Conservation (phyloP, 2,888 invertebrate genomes). For the Heliconius aoede region DNA sequence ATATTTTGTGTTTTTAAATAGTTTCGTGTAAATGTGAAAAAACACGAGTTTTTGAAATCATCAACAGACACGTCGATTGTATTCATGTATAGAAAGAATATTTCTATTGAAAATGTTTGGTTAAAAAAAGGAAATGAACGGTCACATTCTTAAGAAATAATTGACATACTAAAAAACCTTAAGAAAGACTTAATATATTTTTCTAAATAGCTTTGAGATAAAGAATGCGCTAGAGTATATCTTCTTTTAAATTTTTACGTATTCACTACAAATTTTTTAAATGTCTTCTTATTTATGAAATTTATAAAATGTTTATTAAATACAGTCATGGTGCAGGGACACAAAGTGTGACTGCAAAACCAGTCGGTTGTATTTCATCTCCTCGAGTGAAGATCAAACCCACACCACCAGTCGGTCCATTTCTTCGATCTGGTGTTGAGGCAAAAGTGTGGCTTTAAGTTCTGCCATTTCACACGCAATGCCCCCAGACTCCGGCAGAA, state of each 20-base stretch:
- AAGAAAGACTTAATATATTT: not conserved
- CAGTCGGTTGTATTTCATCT: no score
- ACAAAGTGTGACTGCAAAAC: no score
- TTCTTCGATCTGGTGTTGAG: no score
- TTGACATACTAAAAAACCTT: not conserved
- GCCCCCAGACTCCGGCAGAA: no score
- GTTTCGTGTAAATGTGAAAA: no score
- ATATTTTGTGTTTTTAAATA: no score
- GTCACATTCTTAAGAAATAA: not conserved
- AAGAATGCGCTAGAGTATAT: not conserved
- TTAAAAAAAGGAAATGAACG: not conserved
- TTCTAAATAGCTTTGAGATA: not conserved
- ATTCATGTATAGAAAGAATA: not conserved
- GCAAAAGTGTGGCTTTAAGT: no score
- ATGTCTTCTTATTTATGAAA: not conserved
- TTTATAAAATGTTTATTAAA: not conserved
- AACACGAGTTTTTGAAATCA: not conserved
- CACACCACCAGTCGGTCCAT: no score
- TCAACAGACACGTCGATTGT: not conserved
- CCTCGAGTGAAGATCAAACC: no score
- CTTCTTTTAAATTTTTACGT: not conserved
- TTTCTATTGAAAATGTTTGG: not conserved
- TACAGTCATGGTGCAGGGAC: no score
- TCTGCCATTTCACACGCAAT: no score
- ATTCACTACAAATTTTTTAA: not conserved